These are phyloP conservation scores for Drosophila peninsularis DNA, from an alignment of 2,888 invertebrate genomes.

Conservation along the genomic window DNA sequence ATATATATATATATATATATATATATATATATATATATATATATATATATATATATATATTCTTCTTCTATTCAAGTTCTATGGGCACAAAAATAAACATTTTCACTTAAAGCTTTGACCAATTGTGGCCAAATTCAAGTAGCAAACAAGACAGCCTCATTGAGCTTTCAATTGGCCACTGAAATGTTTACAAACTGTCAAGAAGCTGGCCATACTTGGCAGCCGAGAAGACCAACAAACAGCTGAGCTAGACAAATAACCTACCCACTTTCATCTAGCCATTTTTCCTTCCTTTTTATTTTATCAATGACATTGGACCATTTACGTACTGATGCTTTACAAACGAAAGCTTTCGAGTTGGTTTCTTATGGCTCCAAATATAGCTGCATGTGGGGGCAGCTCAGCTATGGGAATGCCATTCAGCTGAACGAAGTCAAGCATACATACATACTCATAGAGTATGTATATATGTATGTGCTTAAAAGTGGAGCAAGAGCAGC, in stretches of 20 bases:
- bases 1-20: not conserved
- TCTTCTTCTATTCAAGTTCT: not conserved
- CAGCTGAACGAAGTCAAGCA: conserved; percentile 16
- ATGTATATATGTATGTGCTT: not conserved
- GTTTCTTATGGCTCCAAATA: conserved; percentile 39
- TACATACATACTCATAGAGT: not conserved
- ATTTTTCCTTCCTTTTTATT: conserved; percentile 12
- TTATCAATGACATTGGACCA: conserved; percentile 60
- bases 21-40: no score
- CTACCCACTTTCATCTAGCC: conserved; percentile 46
- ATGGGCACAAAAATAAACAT: not conserved
- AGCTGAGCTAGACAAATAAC: conserved; percentile 43
- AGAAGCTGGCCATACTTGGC: conserved; percentile 48
- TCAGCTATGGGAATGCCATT: conserved; percentile 41
- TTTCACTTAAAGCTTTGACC: conserved; percentile 2
- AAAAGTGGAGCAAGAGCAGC: conserved; percentile 74
- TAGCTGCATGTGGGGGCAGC: conserved; percentile 43
- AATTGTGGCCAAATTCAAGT: conserved; percentile 36
- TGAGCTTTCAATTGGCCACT: conserved; percentile 64
- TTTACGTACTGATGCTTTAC: conserved; percentile 18
- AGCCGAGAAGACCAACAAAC: conserved; percentile 17
- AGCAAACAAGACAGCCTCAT: conserved; percentile 38
- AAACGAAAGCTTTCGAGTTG: conserved; percentile 34
- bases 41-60: no score
- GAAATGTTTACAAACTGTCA: conserved; percentile 61